A percentile compares a stretch with the other conserved stretches of the same genome.
phyloP scores from a whole-genome alignment of 2,113 vertebrate genomes.

The Heterocephalus glaber region DNA sequence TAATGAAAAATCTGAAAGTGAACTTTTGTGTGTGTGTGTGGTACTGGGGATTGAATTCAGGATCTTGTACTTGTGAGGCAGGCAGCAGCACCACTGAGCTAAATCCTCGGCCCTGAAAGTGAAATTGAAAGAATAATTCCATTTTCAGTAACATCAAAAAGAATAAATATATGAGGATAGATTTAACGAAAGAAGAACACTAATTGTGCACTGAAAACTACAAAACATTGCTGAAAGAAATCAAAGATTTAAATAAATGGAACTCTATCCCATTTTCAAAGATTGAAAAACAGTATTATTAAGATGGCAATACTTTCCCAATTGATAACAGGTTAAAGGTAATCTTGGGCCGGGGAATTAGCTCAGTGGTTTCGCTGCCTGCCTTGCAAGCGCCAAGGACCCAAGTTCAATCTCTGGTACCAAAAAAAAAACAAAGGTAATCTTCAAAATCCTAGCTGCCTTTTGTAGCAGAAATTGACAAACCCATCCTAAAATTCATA shows the following conservation, averaged over 20 bases:
- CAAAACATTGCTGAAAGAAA: conserved; percentile 1
- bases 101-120: too few species aligned
- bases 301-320: neutral
- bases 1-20: neutral
- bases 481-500: conserved; percentile 13
- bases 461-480: neutral
- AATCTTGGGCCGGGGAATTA: too few species aligned
- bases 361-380: too few species aligned
- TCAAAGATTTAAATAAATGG: neutral
- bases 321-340: neutral
- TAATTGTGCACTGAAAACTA: neutral
- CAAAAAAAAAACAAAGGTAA: too few species aligned
- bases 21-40: too few species aligned
- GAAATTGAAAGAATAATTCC: conserved; percentile 9
- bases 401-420: too few species aligned
- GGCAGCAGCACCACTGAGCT: too few species aligned
- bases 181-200: neutral
- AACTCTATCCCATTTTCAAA: neutral
- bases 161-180: neutral
- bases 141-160: conserved; percentile 11
- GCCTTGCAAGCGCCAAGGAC: too few species aligned
- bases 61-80: too few species aligned
- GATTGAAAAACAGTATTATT: neutral
- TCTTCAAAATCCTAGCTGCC: neutral
- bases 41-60: too few species aligned